These are phyloP conservation scores for Philhelius pedissequus DNA, from an alignment of 2,888 invertebrate genomes.

Conservation along the genomic window DNA sequence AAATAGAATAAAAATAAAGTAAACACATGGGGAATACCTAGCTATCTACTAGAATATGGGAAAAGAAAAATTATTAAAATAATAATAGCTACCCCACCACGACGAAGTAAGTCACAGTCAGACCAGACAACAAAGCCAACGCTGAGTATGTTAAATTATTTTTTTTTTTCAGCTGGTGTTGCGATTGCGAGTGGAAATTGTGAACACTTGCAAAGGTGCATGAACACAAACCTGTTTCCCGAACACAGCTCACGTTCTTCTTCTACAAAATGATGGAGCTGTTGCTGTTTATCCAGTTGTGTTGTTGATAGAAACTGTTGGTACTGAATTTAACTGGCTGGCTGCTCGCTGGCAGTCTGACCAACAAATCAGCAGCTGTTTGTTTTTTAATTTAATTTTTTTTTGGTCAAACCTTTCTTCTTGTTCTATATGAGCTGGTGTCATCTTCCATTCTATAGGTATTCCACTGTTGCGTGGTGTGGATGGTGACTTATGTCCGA, in stretches of 20 bases:
- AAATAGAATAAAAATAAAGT: not conserved
- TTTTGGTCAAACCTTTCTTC: not conserved
- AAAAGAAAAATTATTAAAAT: slow-evolving; percentile 4
- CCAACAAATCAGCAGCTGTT: slow-evolving; percentile 21
- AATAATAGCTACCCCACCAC: slow-evolving; percentile 17
- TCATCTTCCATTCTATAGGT: no score
- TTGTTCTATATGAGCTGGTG: slow-evolving; percentile 4
- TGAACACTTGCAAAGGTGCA: slow-evolving; percentile 2
- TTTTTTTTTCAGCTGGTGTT: not conserved
- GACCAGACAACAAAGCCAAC: slow-evolving; percentile 65
- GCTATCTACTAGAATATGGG: no score
- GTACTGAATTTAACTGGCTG: no score
- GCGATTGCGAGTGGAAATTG: not conserved
- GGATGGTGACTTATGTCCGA: slow-evolving; percentile 4
- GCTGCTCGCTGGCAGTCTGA: not conserved
- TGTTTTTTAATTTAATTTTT: slow-evolving; percentile 22
- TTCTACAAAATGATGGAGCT: not conserved
- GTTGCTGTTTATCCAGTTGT: slow-evolving; percentile 20
- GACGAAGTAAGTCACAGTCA: not conserved
- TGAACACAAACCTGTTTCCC: slow-evolving; percentile 60
- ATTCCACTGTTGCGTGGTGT: slow-evolving; percentile 14
- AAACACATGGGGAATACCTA: slow-evolving; percentile 9
- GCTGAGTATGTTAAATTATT: not conserved
- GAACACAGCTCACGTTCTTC: slow-evolving; percentile 39
- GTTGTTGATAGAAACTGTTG: not conserved